These are phyloP conservation scores for Urocyon cinereoargenteus DNA, from an alignment of 2,797 vertebrate genomes.

Conservation along the genomic window DNA sequence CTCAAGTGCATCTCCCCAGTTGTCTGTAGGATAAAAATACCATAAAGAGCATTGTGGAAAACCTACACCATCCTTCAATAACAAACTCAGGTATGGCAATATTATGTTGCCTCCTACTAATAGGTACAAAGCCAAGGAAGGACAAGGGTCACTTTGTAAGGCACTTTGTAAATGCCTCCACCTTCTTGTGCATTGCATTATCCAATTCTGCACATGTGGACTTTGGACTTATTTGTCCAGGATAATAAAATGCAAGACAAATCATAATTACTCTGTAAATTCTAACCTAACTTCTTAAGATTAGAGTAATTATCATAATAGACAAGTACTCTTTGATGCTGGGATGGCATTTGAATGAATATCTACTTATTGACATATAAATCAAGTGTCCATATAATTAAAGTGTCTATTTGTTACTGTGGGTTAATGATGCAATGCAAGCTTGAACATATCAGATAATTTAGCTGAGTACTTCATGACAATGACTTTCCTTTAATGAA, in stretches of 20 bases:
- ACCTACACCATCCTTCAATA: accelerated
- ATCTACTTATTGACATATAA: background rate
- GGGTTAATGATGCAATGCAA: background rate
- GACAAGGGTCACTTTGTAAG: background rate
- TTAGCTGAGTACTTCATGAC: background rate
- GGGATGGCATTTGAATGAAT: background rate
- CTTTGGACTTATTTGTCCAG: background rate
- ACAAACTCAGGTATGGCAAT: background rate
- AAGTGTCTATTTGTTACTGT: background rate
- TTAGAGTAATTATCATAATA: background rate
- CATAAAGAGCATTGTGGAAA: background rate
- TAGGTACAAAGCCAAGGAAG: background rate
- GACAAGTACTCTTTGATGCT: background rate
- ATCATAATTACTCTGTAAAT: background rate
- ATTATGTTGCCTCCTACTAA: background rate
- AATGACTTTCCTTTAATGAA: background rate
- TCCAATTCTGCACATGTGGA: background rate
- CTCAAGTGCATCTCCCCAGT: background rate
- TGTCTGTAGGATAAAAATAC: background rate
- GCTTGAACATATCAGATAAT: background rate
- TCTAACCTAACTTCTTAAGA: background rate
- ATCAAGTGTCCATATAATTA: background rate
- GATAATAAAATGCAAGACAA: background rate
- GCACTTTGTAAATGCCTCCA: too few relatives aligned
- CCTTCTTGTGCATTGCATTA: background rate